Evolutionary conservation across 2,888 invertebrate genomes (phyloP).

Genomic region (Melanostoma mellinum): DNA sequence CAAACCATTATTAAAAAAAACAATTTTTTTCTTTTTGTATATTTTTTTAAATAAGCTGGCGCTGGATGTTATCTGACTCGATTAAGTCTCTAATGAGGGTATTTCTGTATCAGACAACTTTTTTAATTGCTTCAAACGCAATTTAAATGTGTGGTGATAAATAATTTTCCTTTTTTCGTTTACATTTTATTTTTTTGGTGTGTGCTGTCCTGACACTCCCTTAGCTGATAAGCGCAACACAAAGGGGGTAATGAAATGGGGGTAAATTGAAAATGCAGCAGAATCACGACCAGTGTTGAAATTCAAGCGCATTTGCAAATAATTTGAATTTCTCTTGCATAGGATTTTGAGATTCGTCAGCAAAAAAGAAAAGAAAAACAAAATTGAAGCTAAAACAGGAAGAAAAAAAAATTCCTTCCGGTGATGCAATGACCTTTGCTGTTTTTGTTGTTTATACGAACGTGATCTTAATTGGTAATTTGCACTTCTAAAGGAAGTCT

Average conservation of each 20-base stretch:
- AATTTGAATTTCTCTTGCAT: slow-evolving; percentile 9
- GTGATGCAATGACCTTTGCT: slow-evolving; percentile 5
- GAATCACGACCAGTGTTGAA: slow-evolving; percentile 7
- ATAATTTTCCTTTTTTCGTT: neutral
- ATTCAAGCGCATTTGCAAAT: slow-evolving; percentile 27
- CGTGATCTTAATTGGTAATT: slow-evolving; percentile 6
- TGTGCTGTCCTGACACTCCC: too few species aligned
- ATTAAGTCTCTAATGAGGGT: slow-evolving; percentile 51
- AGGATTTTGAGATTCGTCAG: slow-evolving; percentile 8
- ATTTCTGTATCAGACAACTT: slow-evolving; percentile 52
- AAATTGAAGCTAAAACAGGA: neutral
- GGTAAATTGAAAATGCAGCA: slow-evolving; percentile 5
- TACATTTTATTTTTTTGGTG: too few species aligned
- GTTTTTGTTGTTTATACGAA: neutral
- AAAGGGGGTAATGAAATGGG: neutral
- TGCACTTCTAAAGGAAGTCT: neutral
- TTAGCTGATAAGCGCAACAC: neutral
- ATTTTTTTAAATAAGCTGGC: neutral
- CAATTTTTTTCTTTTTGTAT: neutral
- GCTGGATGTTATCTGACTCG: slow-evolving; percentile 11
- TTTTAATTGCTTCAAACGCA: slow-evolving; percentile 51
- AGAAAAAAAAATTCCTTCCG: neutral
- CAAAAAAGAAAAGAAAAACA: slow-evolving; percentile 10
- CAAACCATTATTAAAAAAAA: slow-evolving; percentile 1
- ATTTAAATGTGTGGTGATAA: slow-evolving; percentile 2